Evolutionary conservation across 2,888 invertebrate species (phyloP), one percentile per base, ranked within the genome.

Genomic region (Tachina fera): DNA sequence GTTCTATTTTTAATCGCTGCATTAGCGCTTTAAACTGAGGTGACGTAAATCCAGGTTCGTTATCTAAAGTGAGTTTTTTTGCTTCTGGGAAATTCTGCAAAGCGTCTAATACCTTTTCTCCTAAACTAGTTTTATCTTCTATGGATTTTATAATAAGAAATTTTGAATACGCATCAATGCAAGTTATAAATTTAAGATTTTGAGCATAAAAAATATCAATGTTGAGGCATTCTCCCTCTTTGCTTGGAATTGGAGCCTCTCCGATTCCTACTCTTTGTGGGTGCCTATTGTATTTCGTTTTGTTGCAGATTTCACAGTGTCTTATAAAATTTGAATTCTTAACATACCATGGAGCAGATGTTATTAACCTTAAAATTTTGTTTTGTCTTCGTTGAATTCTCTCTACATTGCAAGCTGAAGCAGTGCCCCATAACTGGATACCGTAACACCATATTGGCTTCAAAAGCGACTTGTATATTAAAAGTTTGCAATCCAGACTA

Each of bases 121-220:
- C 39, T 19, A 70, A 11, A 43, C 56, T 70, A 11, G 53, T 39
- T 70, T 53, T 70, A 56, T 70, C 19, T n/a, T n/a, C n/a, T 56
- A 68, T 68, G n/a, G 47, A 10, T 16, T 76, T 61, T 31, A 53
- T 49, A 13, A 41, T 58, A 9, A 58, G 9, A 60, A 58, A 61
- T 43, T 74, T 74, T 14, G 47, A 74, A 45, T 63, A 76, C 10
- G 65, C n/a, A 13, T 76, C 76, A 65, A 65, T 67, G 14, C 31
- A 31, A 43, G 63, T 16, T 43, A 43, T 22, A 22, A 75, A 63
- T 49, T 76, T 76, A 14, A 76, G 39, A n/a, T 16, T 39, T 41
- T 76, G 16, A 13, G 53, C 63, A 41, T 76, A 76, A 76, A 76
- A n/a, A 63, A 76, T 76, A 41, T 76, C 61, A 39, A 75, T 58